These are phyloP conservation scores for Xestobium rufovillosum DNA, from an alignment of 2,888 invertebrate species.

Conservation along the genomic window DNA sequence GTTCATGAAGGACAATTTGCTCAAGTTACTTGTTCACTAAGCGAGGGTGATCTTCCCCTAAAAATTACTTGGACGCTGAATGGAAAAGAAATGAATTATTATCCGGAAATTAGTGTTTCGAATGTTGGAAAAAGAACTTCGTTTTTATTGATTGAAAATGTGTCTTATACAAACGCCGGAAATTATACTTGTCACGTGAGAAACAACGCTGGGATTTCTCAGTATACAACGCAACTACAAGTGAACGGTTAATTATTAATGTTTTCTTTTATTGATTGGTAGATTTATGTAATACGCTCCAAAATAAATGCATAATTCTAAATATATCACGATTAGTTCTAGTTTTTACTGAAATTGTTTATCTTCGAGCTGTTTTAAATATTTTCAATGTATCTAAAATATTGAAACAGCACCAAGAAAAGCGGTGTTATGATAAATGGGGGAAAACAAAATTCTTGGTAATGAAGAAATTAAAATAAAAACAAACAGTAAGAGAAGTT, in stretches of 20 bases:
- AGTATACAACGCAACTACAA: conserved; percentile 54
- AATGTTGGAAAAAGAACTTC: conserved; percentile 54
- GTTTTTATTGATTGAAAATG: conserved; percentile 59
- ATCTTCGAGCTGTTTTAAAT: no score
- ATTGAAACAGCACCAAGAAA: no score
- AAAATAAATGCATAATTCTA: no score
- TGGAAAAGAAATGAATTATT: conserved; percentile 48
- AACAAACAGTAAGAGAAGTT: no score
- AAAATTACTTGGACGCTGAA: conserved; percentile 62
- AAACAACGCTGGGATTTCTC: conserved; percentile 56
- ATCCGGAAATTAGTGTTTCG: conserved; percentile 49
- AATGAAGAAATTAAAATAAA: no score
- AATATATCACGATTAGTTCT: no score
- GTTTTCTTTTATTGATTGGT: conserved; percentile 17
- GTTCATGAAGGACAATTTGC: conserved; percentile 61
- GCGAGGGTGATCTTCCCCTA: conserved; percentile 63
- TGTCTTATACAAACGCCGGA: conserved; percentile 57
- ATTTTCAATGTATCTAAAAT: no score
- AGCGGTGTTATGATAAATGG: no score
- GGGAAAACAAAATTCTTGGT: no score
- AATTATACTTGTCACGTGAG: conserved; percentile 60
- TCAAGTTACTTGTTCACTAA: conserved; percentile 59
- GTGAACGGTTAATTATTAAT: conserved; percentile 53
- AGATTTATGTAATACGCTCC: no score
- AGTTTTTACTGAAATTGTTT: no score